Evolutionary conservation across 35 echinoderm and acorn worm genomes (phyloP), one percentile per base, ranked within the genome.

Genomic region (Chiridota heheva): DNA sequence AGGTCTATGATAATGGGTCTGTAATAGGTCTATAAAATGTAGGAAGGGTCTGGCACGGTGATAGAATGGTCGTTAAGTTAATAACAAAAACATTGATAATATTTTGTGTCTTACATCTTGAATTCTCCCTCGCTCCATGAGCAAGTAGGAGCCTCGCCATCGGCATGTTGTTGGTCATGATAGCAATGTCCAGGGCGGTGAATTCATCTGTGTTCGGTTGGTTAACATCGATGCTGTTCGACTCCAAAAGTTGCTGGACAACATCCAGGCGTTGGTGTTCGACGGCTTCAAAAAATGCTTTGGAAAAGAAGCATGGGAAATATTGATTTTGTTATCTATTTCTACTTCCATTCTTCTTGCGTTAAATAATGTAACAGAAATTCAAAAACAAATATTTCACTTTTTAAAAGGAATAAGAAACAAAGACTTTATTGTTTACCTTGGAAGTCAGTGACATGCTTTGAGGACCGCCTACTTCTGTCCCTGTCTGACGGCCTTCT

Each of bases 201-300:
- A 98, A 98, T 25, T 98, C 95, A 13, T 98, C 95, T 39, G 39
- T 72, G 44, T 98, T 98, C 45, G 85, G 68, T 25, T 78, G 84
- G 75, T 98, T 98, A 24, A 98, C 70, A 72, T 98, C 95, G 17
- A 98, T 32, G 12, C 84, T 89, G 64, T 98, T 91, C 44, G 53
- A 67, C 58, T 91, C 87, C 0, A 98, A 61, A 7, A 87, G 43
- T 5, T 48, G 36, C 48, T 87, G 78, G 4, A 89, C 95, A 35
- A 74, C 44, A 7, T 98, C 95, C 12, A 98, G 41, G 22, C 91
- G 88, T 33, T 98, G 95, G 46, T 98, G 89, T 40, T 98, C 89
- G 4, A 98, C 95, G n/a, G 95, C 95, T 25, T 98, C 95, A 76
- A 98, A 98, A 18, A 98, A 74, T 45, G 95, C 95, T 98, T 59